phyloP scores from a whole-genome alignment of 2,888 invertebrate species.

The Scaptomyza cyrtandrae region DNA sequence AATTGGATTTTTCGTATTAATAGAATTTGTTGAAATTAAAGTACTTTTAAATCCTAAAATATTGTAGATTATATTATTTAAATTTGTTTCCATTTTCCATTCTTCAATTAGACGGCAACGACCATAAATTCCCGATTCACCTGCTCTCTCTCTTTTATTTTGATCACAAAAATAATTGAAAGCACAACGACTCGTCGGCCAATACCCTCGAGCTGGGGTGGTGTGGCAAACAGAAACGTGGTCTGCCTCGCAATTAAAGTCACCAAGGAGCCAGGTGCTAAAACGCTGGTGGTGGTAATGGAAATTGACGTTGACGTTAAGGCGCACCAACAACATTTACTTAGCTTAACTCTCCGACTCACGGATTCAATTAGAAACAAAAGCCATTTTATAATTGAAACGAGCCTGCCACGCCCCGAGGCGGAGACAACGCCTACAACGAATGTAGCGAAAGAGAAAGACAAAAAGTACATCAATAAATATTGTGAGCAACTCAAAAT shows the following conservation, averaged over 20 bases:
- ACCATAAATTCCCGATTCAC: slow-evolving; percentile 11
- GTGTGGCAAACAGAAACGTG: slow-evolving; percentile 38
- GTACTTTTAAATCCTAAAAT: slow-evolving; percentile 21
- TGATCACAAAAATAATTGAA: slow-evolving; percentile 31
- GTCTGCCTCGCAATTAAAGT: slow-evolving; percentile 58
- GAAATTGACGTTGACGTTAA: slow-evolving; percentile 29
- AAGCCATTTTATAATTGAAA: slow-evolving; percentile 81
- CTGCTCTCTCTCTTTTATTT: slow-evolving; percentile 4
- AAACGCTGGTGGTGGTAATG: slow-evolving; percentile 1
- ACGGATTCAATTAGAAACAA: slow-evolving; percentile 77
- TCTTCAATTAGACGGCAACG: slow-evolving; percentile 1
- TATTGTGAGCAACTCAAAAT: slow-evolving; percentile 18
- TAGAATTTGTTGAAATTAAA: neutral
- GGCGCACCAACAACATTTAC: slow-evolving; percentile 41
- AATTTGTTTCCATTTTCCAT: slow-evolving; percentile 9
- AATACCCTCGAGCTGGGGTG: slow-evolving; percentile 26
- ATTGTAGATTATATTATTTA: slow-evolving; percentile 18
- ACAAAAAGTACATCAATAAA: slow-evolving; percentile 38
- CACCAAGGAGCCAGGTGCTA: slow-evolving; percentile 39
- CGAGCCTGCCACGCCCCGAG: slow-evolving; percentile 40
- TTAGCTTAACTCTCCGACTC: slow-evolving; percentile 46
- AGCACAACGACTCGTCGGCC: slow-evolving; percentile 15
- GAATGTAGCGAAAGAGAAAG: neutral
- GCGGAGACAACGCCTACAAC: slow-evolving; percentile 16
- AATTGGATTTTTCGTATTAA: neutral